phyloP scores from a whole-genome alignment of 2,113 vertebrate genomes.

The Calyptommatus sinebrachiatus region DNA sequence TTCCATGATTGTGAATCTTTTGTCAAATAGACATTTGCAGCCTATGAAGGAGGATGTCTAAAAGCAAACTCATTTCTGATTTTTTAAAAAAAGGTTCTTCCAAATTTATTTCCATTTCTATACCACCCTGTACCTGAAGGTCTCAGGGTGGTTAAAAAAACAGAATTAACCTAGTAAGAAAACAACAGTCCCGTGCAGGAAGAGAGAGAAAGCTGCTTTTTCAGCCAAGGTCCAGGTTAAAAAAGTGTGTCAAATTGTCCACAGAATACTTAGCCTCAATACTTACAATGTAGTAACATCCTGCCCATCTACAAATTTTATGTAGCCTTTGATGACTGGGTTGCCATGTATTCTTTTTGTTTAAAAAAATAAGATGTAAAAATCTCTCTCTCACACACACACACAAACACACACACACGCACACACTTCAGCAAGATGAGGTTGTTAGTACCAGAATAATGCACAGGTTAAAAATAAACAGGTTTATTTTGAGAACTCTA shows the following conservation, averaged over 20 bases:
- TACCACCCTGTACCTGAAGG: too few species aligned
- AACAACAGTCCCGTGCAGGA: too few species aligned
- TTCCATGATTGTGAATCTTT: neutral
- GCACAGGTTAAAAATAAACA: slow-evolving; percentile 39
- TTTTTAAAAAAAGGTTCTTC: too few species aligned
- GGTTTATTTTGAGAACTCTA: slow-evolving; percentile 62
- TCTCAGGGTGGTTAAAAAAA: too few species aligned
- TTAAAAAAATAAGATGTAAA: slow-evolving; percentile 9
- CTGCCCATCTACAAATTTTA: neutral
- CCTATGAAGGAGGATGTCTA: neutral
- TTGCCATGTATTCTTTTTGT: slow-evolving; percentile 16
- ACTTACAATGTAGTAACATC: neutral
- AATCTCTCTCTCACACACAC: too few species aligned
- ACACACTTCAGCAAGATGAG: slow-evolving; percentile 39
- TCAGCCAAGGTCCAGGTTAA: neutral
- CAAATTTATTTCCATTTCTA: too few species aligned
- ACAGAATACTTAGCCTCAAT: neutral
- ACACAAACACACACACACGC: too few species aligned
- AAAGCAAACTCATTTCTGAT: neutral
- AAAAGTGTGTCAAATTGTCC: neutral
- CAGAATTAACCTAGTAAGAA: too few species aligned
- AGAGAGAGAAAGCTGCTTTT: too few species aligned
- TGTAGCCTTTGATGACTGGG: neutral
- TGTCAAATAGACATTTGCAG: neutral
- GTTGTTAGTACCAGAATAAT: slow-evolving; percentile 53